Evolutionary conservation across 1,140 invertebrate species (phyloP), one percentile per base, ranked within the genome.

Genomic region (Lerema accius): DNA sequence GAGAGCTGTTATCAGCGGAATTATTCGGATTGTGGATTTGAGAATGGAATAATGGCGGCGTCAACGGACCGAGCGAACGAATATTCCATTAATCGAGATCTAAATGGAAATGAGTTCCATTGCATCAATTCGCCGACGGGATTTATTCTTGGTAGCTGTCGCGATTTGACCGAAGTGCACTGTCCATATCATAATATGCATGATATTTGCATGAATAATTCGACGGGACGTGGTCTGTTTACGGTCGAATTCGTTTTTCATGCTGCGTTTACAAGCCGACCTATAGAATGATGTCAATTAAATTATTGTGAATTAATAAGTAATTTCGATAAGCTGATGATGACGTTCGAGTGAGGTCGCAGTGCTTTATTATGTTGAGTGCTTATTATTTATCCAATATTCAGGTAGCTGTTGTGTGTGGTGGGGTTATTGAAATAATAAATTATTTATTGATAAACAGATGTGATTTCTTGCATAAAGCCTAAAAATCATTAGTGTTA

Each of bases 11-110:
- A 58, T 58, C 55, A 58, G 28, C 55, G 55, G 26, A 26, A 56
- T 56, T 56, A 45, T 16, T 45, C 53, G 23, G 35, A 13, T 40
- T 32, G 28, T 32, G 28, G 28, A 56, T 39, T 55, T 42, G 46
- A 14, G 6, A 32, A 49, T 15, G 17, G 35, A 9, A 55, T 28
- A 58, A 58, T 58, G 26, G 40, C 42, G 6, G 40, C 26, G 15
- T 45, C 53, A 58, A 35, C 46, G 46, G 46, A 49, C 26, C 46
- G 17, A 7, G 43, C n/a, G 13, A 32, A 43, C 53, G 40, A 43
- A 58, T 58, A 58, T 58, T 58, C 53, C 53, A 58, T 58, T 58
- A 58, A 58, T 35, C 23, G 26, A 43, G 42, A 45, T 45, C 53
- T 58, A 45, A 35, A 45, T 45, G 53, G 23, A 58, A 58, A 58